Percentiles rank a stretch among this genome's conserved stretches.
Evolutionary conservation across 35 echinoderm and acorn worm species (phyloP).

Genomic region (Lytechinus pictus): DNA sequence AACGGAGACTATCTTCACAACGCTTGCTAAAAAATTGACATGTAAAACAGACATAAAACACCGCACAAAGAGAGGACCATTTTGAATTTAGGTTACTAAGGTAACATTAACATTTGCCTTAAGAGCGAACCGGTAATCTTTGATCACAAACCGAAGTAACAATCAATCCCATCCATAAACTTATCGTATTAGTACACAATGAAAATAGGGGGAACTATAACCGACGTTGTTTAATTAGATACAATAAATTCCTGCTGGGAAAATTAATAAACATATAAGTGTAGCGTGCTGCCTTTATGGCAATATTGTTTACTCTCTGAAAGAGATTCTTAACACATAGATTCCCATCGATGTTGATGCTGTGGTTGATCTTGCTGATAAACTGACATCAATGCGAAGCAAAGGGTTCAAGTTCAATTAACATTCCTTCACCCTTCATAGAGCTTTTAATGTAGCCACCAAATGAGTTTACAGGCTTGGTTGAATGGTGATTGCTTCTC

Average conservation of each 20-base stretch:
- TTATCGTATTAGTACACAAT: neutral
- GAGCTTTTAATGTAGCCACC: neutral
- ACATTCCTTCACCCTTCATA: conserved; percentile 24
- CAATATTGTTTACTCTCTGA: neutral
- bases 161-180: neutral
- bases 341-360: neutral
- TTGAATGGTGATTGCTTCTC: neutral
- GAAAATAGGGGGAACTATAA: neutral
- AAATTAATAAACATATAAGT: neutral
- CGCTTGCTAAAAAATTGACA: neutral
- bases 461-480: conserved; percentile 7
- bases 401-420: conserved; percentile 26
- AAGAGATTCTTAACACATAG: neutral
- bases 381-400: neutral
- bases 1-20: neutral
- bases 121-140: neutral
- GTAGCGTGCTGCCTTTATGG: neutral
- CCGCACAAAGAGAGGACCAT: neutral
- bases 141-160: neutral
- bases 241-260: neutral
- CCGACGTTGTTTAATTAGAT: conserved; percentile 11
- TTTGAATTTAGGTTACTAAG: neutral
- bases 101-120: neutral
- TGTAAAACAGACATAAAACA: neutral
- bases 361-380: neutral